Conservation (phyloP, 2,113 vertebrate genomes). For the Cygnus buccinator region DNA sequence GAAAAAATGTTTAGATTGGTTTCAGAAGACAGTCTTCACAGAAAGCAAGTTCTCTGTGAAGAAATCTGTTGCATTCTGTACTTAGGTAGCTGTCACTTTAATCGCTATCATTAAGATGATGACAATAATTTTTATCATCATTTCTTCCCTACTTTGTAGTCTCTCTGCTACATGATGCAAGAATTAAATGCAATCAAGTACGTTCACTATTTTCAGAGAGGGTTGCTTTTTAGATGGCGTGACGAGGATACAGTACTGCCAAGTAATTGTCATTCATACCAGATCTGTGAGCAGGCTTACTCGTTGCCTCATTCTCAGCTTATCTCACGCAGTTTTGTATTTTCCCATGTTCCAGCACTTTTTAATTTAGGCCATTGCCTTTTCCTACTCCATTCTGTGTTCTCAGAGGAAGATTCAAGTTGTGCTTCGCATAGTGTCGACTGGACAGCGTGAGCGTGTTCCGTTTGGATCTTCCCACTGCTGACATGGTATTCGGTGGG, state of each 20-base stretch:
- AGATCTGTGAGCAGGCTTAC: neutral
- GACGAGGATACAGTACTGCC: neutral
- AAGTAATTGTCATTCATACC: neutral
- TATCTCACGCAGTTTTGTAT: neutral
- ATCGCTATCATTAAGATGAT: slow-evolving; percentile 5
- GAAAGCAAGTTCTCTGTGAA: neutral
- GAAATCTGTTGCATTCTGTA: neutral
- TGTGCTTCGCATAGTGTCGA: neutral
- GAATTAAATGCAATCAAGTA: neutral
- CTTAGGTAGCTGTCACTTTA: neutral
- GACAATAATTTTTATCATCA: neutral
- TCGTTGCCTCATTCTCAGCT: neutral
- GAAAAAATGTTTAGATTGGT: neutral
- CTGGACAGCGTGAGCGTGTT: neutral
- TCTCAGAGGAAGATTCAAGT: neutral
- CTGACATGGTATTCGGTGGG: neutral
- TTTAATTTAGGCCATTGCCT: neutral
- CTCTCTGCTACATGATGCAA: neutral
- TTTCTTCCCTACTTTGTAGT: neutral
- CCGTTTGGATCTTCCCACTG: neutral
- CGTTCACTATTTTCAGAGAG: neutral
- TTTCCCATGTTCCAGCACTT: neutral
- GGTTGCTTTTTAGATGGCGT: neutral
- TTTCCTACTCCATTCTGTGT: neutral
- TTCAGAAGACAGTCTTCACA: neutral